A percentile compares a stretch with the other conserved stretches of the same genome.
Evolutionary conservation across 2,797 vertebrate genomes (phyloP).

Genomic region (Pempheris klunzingeri): DNA sequence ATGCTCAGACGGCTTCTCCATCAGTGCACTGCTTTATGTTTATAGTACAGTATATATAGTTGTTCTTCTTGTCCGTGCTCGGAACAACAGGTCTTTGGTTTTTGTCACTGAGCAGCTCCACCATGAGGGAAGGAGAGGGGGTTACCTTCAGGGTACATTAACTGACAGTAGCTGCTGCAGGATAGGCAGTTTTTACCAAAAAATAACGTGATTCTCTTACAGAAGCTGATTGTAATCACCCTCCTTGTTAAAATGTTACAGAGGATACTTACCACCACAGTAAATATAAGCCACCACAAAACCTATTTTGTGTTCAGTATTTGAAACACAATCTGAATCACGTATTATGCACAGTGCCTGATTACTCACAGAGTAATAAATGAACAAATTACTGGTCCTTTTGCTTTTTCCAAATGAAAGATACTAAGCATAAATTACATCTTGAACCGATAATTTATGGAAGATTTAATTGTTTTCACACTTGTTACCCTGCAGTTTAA

Average conservation of each 20-base stretch:
- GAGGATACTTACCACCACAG: not conserved
- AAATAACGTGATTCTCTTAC: not conserved
- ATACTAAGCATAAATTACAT: not conserved
- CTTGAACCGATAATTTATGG: not conserved
- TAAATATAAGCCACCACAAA: not conserved
- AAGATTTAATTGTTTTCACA: not conserved
- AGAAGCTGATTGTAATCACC: not conserved
- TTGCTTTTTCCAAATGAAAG: conserved; percentile 16
- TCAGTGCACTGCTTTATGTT: conserved; percentile 7
- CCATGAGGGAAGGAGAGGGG: not conserved
- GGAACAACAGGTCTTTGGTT: not conserved
- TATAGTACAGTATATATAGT: no score
- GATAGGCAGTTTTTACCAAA: not conserved
- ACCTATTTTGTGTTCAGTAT: not conserved
- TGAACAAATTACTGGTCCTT: not conserved
- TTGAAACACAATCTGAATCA: not conserved
- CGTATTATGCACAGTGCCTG: not conserved
- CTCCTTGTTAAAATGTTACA: not conserved
- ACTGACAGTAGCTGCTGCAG: not conserved
- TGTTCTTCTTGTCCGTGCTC: not conserved
- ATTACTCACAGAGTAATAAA: not conserved
- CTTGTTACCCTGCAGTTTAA: not conserved
- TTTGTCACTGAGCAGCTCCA: not conserved
- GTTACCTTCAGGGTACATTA: not conserved
- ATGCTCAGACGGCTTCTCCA: no score